Conservation (phyloP, 2,113 vertebrate genomes). For the Cavia porcellus region DNA sequence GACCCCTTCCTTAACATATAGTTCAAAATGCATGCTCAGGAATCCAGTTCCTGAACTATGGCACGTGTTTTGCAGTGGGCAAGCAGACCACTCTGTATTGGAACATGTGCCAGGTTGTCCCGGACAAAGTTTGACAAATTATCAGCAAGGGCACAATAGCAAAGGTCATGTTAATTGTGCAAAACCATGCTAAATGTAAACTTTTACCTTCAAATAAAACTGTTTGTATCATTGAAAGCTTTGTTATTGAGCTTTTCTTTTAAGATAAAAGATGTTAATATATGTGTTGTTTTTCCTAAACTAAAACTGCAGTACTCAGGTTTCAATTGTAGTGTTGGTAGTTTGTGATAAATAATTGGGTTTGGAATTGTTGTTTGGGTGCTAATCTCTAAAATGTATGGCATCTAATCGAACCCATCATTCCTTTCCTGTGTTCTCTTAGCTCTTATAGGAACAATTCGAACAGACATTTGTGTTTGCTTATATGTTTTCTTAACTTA, state of each 20-base stretch:
- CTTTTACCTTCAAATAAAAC: not conserved
- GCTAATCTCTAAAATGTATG: not conserved
- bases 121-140: not conserved
- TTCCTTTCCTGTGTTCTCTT: not conserved
- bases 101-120: not conserved
- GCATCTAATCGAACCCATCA: not conserved
- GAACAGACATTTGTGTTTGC: constrained; percentile 44
- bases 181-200: not conserved
- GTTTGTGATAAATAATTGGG: not conserved
- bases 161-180: not conserved
- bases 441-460: constrained; percentile 48
- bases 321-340: not conserved
- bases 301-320: not conserved
- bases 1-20: not conserved
- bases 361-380: not conserved
- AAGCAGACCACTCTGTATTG: not conserved
- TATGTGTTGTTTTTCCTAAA: not conserved
- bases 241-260: not conserved
- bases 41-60: not conserved
- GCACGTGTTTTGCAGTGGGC: not conserved
- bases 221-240: not conserved
- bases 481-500: constrained; percentile 45
- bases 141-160: not conserved
- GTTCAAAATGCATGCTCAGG: constrained; percentile 7
- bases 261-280: not conserved